Evolutionary conservation across 2,113 vertebrate species (phyloP).

Genomic region (Pao palembangensis): DNA sequence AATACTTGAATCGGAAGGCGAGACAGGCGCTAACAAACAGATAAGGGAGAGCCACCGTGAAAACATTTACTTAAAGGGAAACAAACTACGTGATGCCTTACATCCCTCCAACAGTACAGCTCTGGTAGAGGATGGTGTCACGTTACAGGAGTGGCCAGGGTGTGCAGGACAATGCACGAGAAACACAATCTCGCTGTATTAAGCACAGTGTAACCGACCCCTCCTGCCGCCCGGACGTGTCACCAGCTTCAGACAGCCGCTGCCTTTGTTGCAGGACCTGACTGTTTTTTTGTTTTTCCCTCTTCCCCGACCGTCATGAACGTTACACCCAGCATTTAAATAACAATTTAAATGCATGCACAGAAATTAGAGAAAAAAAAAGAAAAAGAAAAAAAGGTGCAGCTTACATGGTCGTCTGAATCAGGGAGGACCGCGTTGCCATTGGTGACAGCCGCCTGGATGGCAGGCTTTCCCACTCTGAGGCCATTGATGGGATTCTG

Average conservation of each 20-base stretch:
- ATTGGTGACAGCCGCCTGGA: conserved; percentile 35
- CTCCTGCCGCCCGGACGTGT: neutral
- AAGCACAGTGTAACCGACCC: conserved; percentile 11
- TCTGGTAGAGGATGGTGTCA: conserved; percentile 27
- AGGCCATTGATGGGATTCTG: conserved; percentile 64
- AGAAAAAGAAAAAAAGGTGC: too few species aligned
- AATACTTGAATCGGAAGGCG: conserved; percentile 10
- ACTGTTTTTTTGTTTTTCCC: neutral
- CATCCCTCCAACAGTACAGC: conserved; percentile 1
- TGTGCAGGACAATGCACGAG: conserved; percentile 23
- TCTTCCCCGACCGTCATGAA: neutral
- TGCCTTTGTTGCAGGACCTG: conserved; percentile 9
- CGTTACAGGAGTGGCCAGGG: conserved; percentile 26
- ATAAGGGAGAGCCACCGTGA: neutral
- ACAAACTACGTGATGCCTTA: conserved; percentile 7
- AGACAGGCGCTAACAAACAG: conserved; percentile 4
- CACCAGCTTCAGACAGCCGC: neutral
- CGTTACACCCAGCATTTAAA: conserved; percentile 16
- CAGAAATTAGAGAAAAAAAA: neutral
- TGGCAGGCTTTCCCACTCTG: conserved; percentile 32
- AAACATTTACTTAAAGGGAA: conserved; percentile 11
- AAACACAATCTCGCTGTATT: conserved; percentile 27
- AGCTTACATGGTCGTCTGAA: conserved; percentile 53
- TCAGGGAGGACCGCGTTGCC: conserved; percentile 22
- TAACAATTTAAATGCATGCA: conserved; percentile 7